Evolutionary conservation across 2,888 invertebrate species (phyloP).

Genomic region (Cyrtodaria siliqua): DNA sequence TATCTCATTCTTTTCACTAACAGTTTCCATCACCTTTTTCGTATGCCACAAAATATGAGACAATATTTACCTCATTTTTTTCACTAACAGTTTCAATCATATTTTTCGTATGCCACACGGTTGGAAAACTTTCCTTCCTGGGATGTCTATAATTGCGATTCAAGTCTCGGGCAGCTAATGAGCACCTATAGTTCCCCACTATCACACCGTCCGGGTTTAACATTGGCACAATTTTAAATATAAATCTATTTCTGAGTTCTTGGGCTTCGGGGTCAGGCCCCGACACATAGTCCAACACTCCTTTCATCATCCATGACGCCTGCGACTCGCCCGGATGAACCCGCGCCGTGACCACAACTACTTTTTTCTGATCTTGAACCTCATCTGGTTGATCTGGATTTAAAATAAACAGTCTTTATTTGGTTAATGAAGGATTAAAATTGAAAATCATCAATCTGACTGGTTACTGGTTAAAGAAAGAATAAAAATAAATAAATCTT

Average conservation of each 20-base stretch:
- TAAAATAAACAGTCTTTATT: too few relatives aligned
- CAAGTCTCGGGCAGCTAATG: conserved; percentile 83
- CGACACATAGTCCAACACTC: conserved; percentile 83
- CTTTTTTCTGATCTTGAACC: conserved; percentile 78
- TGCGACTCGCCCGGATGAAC: conserved; percentile 86
- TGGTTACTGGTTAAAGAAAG: not conserved
- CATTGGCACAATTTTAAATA: conserved; percentile 86
- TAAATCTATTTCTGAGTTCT: conserved; percentile 81
- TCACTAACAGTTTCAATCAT: conserved; percentile 81
- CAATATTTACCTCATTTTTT: conserved; percentile 78
- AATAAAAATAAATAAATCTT: not conserved
- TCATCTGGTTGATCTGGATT: conserved; percentile 65
- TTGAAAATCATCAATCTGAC: not conserved
- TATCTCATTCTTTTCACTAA: too few relatives aligned
- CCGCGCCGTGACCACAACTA: conserved; percentile 82
- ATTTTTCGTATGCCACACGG: conserved; percentile 83
- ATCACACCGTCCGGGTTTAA: conserved; percentile 86
- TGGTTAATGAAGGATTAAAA: too few relatives aligned
- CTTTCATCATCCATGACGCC: conserved; percentile 85
- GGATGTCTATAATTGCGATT: conserved; percentile 85
- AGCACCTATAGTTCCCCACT: conserved; percentile 85
- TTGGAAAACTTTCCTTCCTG: conserved; percentile 83
- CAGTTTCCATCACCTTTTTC: conserved; percentile 82
- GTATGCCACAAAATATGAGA: conserved; percentile 85
- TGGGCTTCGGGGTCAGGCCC: conserved; percentile 77